Evolutionary conservation across 2,113 vertebrate species (phyloP), one percentile per base, ranked within the genome.

Genomic region (Paradoxurus hermaphroditus): DNA sequence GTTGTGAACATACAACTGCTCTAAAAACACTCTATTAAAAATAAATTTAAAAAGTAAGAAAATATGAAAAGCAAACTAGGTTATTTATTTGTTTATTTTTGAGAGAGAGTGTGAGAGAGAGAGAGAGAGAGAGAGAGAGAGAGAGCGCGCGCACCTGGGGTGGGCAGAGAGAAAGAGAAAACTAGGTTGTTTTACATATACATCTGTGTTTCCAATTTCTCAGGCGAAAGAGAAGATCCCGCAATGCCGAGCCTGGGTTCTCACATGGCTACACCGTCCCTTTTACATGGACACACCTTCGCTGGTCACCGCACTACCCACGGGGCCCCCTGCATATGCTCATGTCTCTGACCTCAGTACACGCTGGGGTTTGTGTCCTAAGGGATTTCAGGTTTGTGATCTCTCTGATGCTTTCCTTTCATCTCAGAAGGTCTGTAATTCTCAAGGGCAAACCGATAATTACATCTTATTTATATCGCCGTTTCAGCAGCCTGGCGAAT

Each of bases 391-490:
- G 82, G n/a, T 41, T 86, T 92, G 77, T 73, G 70, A 95, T 89
- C 59, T 86, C 31, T 70, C 18, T 19, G 44, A 39, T 36, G 23
- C 25, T 68, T 90, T 89, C 49, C 90, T 97, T 90, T 95, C 88
- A 90, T 96, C 89, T 56, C 44, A 36, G 23, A 18, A 83, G 51
- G 67, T 49, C 96, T 98, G 27, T 97, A 94, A 96, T 98, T 96
- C 73, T 91, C 93, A 56, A 2, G 27, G 82, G 59, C 67, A 65
- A 93, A 86, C 91, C 75, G 31, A 59, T 86, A 91, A 97, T 97
- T 95, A 94, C n/a, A 59, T 59, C 70, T 91, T 87, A 59, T 62
- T 78, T 18, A 36, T 85, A 62, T 68, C 84, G 29, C 77, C 62
- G 34, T 70, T 88, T 92, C 73, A 36, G 83, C 65, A 93, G 67